A percentile compares a stretch with the other conserved stretches of the same genome.
These are phyloP conservation scores for Ommatoiulus sabulosus DNA, from an alignment of 2,888 invertebrate species.

Conservation along the genomic window DNA sequence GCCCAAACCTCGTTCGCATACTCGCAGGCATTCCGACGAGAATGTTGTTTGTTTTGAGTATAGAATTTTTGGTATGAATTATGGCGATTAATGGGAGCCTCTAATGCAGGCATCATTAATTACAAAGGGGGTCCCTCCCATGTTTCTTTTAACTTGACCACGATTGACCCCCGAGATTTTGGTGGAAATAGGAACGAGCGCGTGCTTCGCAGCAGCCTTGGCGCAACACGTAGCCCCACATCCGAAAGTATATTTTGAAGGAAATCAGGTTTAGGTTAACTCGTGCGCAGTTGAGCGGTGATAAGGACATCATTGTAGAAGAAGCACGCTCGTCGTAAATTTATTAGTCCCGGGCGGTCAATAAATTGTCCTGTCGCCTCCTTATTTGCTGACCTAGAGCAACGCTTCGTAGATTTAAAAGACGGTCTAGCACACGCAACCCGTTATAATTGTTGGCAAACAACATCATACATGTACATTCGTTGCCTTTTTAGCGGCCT, in stretches of 20 bases:
- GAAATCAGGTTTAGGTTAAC: conserved; percentile 36
- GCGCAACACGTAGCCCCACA: background rate
- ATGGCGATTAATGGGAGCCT: conserved; percentile 12
- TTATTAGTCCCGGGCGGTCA: conserved; percentile 31
- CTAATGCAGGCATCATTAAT: background rate
- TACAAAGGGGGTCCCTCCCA: conserved; percentile 23
- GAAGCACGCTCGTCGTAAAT: conserved; percentile 17
- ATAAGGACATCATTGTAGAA: conserved; percentile 40
- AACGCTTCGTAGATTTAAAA: conserved; percentile 6
- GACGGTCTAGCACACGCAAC: conserved; percentile 4
- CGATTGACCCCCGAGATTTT: background rate
- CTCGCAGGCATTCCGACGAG: background rate
- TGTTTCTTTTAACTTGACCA: conserved; percentile 26
- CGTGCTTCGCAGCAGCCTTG: background rate
- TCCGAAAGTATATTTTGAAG: conserved; percentile 25
- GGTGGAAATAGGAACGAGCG: background rate
- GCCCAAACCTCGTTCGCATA: background rate
- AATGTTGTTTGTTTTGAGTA: conserved; percentile 26
- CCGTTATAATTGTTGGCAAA: background rate
- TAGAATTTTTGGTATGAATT: background rate
- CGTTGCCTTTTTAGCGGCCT: background rate
- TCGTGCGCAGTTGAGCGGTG: conserved; percentile 18
- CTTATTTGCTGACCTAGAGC: conserved; percentile 43
- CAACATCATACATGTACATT: background rate
- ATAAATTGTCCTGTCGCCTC: conserved; percentile 36